Conservation (phyloP, 2,797 vertebrate species). For the Takifugu rubripes region DNA sequence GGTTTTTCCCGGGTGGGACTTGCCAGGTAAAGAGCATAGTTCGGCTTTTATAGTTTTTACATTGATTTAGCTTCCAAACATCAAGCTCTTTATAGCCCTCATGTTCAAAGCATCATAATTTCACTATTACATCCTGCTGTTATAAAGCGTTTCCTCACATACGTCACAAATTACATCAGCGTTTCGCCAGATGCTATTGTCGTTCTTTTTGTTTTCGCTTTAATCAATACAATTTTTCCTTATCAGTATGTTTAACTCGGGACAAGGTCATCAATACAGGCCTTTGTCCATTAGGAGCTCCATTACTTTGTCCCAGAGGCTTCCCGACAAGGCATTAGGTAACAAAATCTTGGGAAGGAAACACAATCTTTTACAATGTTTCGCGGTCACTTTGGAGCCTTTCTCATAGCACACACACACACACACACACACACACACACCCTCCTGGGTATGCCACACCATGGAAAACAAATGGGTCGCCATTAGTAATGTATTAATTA, state of each 20-base stretch:
- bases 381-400: conserved; percentile 57
- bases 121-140: no score
- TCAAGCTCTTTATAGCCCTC: no score
- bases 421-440: not conserved
- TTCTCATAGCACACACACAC: conserved; percentile 30
- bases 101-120: no score
- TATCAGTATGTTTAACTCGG: conserved; percentile 66
- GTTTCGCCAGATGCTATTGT: conserved; percentile 10
- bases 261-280: conserved; percentile 67
- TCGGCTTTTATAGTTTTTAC: conserved; percentile 21
- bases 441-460: conserved; percentile 27
- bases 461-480: conserved; percentile 71
- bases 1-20: conserved; percentile 15
- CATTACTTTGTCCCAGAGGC: conserved; percentile 70
- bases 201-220: conserved; percentile 27
- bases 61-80: conserved; percentile 27
- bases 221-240: conserved; percentile 57
- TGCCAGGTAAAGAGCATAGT: not conserved
- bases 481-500: conserved; percentile 83
- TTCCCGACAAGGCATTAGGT: conserved; percentile 65
- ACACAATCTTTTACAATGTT: conserved; percentile 56
- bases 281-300: conserved; percentile 70
- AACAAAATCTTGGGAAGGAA: conserved; percentile 66
- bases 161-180: conserved; percentile 17
- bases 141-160: conserved; percentile 2